phyloP scores from a whole-genome alignment of 2,888 invertebrate species.

The Bellardia pandia region DNA sequence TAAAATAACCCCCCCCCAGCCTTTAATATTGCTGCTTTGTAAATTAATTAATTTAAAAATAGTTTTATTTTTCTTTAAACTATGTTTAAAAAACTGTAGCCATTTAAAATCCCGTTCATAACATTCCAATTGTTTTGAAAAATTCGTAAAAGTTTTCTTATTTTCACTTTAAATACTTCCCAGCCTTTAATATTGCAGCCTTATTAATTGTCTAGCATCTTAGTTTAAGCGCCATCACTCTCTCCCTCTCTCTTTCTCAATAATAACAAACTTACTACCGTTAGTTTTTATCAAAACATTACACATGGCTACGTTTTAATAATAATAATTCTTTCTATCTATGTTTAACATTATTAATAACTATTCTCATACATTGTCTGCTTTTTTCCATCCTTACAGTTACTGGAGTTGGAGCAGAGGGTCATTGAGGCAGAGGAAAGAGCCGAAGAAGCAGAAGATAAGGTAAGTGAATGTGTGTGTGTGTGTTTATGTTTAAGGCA shows the following conservation, averaged over 20 bases:
- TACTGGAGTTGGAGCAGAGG: constrained; percentile 96
- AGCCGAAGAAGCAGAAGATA: constrained; percentile 97
- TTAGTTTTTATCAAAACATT: constrained; percentile 53
- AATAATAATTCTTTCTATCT: constrained; percentile 22
- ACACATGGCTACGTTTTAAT: constrained; percentile 59
- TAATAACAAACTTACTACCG: neutral
- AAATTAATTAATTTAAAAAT: no score
- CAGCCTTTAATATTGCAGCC: no score
- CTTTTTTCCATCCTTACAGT: constrained; percentile 85
- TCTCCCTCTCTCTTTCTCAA: neutral
- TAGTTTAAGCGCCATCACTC: no score
- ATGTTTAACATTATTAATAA: constrained; percentile 51
- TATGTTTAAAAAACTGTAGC: no score
- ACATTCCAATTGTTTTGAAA: no score
- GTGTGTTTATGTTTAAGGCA: neutral
- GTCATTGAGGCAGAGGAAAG: constrained; percentile 96
- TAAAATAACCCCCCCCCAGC: no score
- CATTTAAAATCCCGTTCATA: no score
- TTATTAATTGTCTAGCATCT: no score
- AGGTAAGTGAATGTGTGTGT: constrained; percentile 87
- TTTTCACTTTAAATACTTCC: no score
- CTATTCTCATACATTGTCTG: neutral
- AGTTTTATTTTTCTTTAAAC: no score
- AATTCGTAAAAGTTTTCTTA: no score
- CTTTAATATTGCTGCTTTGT: no score